phyloP scores from a whole-genome alignment of 2,888 invertebrate species.

The Allacma fusca region DNA sequence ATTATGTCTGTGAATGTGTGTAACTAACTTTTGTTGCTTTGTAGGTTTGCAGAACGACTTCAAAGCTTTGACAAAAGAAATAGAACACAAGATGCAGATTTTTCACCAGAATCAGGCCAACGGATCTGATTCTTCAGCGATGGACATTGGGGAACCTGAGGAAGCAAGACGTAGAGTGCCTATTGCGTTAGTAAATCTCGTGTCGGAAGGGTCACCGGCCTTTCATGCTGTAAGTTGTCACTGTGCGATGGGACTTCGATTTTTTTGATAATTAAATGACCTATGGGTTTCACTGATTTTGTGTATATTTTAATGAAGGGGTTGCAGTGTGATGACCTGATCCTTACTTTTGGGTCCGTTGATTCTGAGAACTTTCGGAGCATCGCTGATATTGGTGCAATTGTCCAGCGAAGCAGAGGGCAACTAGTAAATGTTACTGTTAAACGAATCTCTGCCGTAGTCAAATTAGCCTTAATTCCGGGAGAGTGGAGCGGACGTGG shows the following conservation, averaged over 20 bases:
- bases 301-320: too few relatives aligned
- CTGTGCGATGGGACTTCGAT: too few relatives aligned
- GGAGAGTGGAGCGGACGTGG: conserved; percentile 81
- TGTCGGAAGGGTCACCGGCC: conserved; percentile 83
- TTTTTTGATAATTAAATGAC: too few relatives aligned
- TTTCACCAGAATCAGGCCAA: conserved; percentile 69
- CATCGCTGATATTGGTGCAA: conserved; percentile 73
- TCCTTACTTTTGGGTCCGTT: conserved; percentile 81
- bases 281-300: too few relatives aligned
- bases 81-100: conserved; percentile 78
- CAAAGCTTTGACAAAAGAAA: conserved; percentile 80
- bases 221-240: conserved; percentile 74
- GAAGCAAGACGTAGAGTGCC: conserved; percentile 62
- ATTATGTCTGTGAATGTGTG: too few relatives aligned
- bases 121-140: conserved; percentile 38
- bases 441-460: conserved; percentile 65
- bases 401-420: conserved; percentile 69
- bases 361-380: conserved; percentile 75
- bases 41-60: conserved; percentile 88
- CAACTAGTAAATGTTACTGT: conserved; percentile 62
- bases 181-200: conserved; percentile 77
- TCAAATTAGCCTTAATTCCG: conserved; percentile 73
- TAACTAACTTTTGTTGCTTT: too few relatives aligned
- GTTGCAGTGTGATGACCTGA: conserved; percentile 73
- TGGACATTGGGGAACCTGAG: conserved; percentile 42